A percentile compares a stretch with the other conserved stretches of the same genome.
Evolutionary conservation across 2,797 vertebrate genomes (phyloP).

Genomic region (Lerista edwardsae): DNA sequence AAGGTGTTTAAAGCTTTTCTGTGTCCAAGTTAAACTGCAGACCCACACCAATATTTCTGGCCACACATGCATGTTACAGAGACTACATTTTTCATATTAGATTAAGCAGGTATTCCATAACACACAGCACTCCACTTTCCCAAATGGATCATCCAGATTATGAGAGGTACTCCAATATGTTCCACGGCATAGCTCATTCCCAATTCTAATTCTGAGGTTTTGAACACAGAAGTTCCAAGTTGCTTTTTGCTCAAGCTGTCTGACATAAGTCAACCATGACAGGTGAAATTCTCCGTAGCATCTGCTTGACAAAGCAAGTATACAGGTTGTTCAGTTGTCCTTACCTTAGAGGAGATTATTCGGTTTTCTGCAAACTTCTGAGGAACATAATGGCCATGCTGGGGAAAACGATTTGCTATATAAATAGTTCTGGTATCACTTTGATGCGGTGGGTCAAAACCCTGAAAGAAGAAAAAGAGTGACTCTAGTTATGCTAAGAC

Average conservation of each 20-base stretch:
- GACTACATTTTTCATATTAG: not conserved
- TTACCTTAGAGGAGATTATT: conserved; percentile 99
- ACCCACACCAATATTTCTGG: not conserved
- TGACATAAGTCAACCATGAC: too few relatives aligned
- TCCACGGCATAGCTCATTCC: not conserved
- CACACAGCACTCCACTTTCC: too few relatives aligned
- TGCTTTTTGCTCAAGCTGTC: too few relatives aligned
- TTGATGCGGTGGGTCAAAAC: conserved; percentile 97
- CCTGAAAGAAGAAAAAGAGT: conserved; percentile 77
- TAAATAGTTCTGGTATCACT: conserved; percentile 97
- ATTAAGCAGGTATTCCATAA: too few relatives aligned
- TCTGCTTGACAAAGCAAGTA: not conserved
- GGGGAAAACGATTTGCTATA: conserved; percentile 95
- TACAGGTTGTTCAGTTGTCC: not conserved
- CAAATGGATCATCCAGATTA: too few relatives aligned
- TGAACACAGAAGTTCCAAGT: too few relatives aligned
- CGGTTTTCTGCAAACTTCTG: conserved; percentile 97
- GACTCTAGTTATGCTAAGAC: not conserved
- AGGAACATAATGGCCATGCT: conserved; percentile 92
- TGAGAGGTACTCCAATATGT: too few relatives aligned
- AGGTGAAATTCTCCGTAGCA: not conserved
- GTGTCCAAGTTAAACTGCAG: not conserved
- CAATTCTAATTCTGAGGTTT: not conserved
- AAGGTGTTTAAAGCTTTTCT: not conserved
- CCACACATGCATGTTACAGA: too few relatives aligned